Percentiles rank a stretch among this genome's conserved stretches.
These are phyloP conservation scores for Cydia fagiglandana DNA, from an alignment of 1,140 invertebrate species.

Conservation along the genomic window DNA sequence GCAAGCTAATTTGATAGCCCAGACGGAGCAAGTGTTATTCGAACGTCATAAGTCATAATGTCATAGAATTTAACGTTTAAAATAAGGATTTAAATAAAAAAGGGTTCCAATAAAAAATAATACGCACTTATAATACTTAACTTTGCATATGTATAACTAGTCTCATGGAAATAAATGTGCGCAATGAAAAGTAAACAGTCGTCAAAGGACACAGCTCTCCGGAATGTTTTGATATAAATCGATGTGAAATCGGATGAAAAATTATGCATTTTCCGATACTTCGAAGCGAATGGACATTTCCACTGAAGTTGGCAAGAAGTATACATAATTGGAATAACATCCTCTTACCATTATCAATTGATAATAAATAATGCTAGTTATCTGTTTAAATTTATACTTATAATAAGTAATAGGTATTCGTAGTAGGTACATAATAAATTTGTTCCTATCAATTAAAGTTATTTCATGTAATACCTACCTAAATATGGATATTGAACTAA, in stretches of 20 bases:
- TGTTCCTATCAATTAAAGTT: no score
- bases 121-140: constrained; percentile 6
- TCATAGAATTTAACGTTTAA: no score
- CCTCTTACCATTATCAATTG: neutral
- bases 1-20: no score
- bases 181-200: constrained; percentile 37
- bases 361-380: neutral
- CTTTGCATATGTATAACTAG: neutral
- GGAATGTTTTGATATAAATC: constrained; percentile 42
- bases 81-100: no score
- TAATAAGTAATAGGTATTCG: neutral
- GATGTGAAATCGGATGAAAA: constrained; percentile 75
- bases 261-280: constrained; percentile 70
- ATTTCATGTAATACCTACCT: no score
- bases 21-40: no score
- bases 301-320: constrained; percentile 1
- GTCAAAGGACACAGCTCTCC: constrained; percentile 41
- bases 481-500: no score
- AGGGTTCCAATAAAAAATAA: neutral
- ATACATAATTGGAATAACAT: constrained; percentile 2
- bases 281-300: constrained; percentile 30
- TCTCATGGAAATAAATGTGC: constrained; percentile 36
- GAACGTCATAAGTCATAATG: no score
- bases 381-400: neutral
- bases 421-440: neutral